Conservation (phyloP, 2,888 invertebrate genomes). For the Melikaiella ostensackeni region DNA sequence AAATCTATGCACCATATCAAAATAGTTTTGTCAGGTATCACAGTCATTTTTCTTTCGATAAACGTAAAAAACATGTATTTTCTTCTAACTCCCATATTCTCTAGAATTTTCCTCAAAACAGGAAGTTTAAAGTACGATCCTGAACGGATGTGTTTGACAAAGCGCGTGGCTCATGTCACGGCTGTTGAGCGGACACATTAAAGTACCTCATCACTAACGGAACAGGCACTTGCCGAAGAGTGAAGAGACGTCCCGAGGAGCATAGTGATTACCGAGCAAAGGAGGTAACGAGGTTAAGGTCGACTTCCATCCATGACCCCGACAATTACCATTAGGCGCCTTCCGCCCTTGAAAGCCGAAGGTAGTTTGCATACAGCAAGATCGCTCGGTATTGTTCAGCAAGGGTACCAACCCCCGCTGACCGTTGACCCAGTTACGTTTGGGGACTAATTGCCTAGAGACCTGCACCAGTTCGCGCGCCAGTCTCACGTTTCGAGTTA, state of each 20-base stretch:
- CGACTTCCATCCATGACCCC: constrained; percentile 59
- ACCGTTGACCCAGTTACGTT: constrained; percentile 55
- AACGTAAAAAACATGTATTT: too few relatives aligned
- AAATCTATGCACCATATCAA: too few relatives aligned
- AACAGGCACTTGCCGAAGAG: constrained; percentile 58
- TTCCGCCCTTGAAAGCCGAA: constrained; percentile 43
- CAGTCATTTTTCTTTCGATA: too few relatives aligned
- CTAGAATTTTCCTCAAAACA: too few relatives aligned
- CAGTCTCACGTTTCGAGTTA: constrained; percentile 46
- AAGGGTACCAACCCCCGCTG: constrained; percentile 47
- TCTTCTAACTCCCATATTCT: too few relatives aligned
- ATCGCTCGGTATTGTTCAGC: constrained; percentile 4
- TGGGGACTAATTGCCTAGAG: constrained; percentile 49
- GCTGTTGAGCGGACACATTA: constrained; percentile 43
- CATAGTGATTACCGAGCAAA: constrained; percentile 50
- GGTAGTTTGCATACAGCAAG: constrained; percentile 34
- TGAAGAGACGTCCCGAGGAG: constrained; percentile 43
- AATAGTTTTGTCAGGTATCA: too few relatives aligned
- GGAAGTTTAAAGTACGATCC: not conserved
- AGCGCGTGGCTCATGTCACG: constrained; percentile 48
- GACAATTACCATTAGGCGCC: constrained; percentile 57
- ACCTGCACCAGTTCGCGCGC: constrained; percentile 42
- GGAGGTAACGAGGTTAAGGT: constrained; percentile 64
- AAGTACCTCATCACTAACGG: constrained; percentile 53
- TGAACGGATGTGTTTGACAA: not conserved